A percentile compares a stretch with the other conserved stretches of the same genome.
Conservation (phyloP, 2,113 vertebrate species). For the Marcusenius ussheri region DNA sequence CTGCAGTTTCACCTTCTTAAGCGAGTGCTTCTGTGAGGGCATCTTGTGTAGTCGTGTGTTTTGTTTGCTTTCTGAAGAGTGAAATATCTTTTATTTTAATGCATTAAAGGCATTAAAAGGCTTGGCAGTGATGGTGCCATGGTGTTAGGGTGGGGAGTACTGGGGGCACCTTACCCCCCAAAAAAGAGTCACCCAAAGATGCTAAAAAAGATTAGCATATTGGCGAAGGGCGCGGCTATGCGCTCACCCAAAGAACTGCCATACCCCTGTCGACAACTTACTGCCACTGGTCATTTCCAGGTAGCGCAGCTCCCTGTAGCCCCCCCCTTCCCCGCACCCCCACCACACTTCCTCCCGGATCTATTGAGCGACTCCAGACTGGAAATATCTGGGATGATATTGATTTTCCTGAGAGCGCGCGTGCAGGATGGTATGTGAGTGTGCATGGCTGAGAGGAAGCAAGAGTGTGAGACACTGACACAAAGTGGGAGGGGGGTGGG, state of each 20-base stretch:
- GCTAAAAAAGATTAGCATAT: neutral
- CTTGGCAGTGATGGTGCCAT: neutral
- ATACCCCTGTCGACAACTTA: neutral
- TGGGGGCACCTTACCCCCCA: neutral
- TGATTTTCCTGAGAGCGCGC: neutral
- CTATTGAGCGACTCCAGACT: neutral
- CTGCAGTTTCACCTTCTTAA: constrained; percentile 81
- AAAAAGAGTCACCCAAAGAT: neutral
- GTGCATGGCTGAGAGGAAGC: neutral
- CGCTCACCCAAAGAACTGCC: neutral
- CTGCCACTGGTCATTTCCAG: neutral
- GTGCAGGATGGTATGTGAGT: neutral
- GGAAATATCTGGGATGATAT: neutral
- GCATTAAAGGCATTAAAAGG: neutral
- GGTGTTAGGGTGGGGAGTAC: neutral
- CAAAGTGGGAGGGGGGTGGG: neutral
- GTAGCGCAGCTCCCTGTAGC: neutral
- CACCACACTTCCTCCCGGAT: neutral
- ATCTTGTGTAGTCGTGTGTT: neutral
- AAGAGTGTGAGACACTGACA: neutral
- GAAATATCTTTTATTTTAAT: neutral
- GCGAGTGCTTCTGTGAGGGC: constrained; percentile 61
- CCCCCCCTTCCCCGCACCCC: too few species aligned
- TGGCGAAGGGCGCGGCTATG: neutral
- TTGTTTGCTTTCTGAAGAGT: neutral